These are phyloP conservation scores for Nomada flava DNA, from an alignment of 2,888 invertebrate species.

Conservation along the genomic window DNA sequence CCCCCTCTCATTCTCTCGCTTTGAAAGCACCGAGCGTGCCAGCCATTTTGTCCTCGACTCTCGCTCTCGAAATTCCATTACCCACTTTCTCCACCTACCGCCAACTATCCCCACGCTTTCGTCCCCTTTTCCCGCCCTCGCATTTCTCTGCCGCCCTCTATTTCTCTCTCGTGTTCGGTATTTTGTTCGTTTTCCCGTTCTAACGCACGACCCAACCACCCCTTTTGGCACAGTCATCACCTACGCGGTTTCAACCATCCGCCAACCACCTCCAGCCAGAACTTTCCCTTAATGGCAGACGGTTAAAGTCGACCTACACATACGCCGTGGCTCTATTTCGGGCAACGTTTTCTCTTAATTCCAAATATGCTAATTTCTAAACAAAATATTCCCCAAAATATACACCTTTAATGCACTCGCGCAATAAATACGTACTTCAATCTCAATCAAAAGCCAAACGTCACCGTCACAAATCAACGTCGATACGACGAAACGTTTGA, in stretches of 20 bases:
- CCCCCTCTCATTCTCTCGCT: slow-evolving; percentile 64
- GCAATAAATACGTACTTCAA: not conserved
- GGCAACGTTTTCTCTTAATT: not conserved
- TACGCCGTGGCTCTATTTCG: slow-evolving; percentile 11
- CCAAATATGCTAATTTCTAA: not conserved
- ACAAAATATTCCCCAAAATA: not conserved
- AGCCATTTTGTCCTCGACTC: slow-evolving; percentile 80
- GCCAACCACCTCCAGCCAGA: slow-evolving; percentile 70
- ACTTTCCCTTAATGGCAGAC: slow-evolving; percentile 70
- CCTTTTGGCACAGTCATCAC: slow-evolving; percentile 60
- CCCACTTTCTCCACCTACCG: slow-evolving; percentile 71
- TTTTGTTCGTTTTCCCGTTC: slow-evolving; percentile 22
- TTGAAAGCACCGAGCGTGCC: slow-evolving; percentile 71
- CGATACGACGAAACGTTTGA: not conserved
- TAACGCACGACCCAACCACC: slow-evolving; percentile 47
- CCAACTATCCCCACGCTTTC: slow-evolving; percentile 64
- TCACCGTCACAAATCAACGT: not conserved
- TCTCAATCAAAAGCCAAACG: slow-evolving; percentile 4
- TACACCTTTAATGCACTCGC: not conserved
- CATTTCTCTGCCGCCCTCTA: slow-evolving; percentile 51
- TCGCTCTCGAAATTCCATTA: slow-evolving; percentile 82
- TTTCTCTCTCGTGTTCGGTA: not conserved
- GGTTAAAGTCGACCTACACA: slow-evolving; percentile 60
- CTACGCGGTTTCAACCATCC: slow-evolving; percentile 64
- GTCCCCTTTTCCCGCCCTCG: slow-evolving; percentile 55